A percentile compares a stretch with the other conserved stretches of the same genome.
phyloP scores from a whole-genome alignment of 2,797 vertebrate genomes.

The Cyclopterus lumpus region DNA sequence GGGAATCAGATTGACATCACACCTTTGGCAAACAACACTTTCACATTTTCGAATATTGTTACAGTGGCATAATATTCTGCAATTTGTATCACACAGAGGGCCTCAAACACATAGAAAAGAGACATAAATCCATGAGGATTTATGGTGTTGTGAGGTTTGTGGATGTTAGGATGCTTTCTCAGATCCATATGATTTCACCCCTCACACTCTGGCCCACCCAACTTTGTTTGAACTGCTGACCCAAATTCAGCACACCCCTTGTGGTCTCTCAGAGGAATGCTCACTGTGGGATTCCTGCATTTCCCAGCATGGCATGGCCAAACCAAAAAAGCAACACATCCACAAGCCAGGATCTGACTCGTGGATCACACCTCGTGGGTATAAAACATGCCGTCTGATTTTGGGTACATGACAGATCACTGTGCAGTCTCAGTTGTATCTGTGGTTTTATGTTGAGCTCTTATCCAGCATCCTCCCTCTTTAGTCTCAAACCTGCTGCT shows the following conservation, averaged over 20 bases:
- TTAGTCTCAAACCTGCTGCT: slow-evolving; percentile 19
- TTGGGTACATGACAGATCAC: slow-evolving; percentile 27
- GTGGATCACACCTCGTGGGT: slow-evolving; percentile 39
- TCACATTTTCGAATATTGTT: slow-evolving; percentile 72
- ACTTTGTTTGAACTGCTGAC: slow-evolving; percentile 46
- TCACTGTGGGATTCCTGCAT: slow-evolving; percentile 55
- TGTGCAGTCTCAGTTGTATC: slow-evolving; percentile 2
- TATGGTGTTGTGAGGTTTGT: slow-evolving; percentile 82
- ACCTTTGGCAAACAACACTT: slow-evolving; percentile 63
- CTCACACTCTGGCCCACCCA: slow-evolving; percentile 1
- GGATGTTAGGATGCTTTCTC: slow-evolving; percentile 69
- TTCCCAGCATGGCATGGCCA: not conserved
- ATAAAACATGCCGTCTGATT: slow-evolving; percentile 48
- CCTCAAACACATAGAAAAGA: slow-evolving; percentile 69
- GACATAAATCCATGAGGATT: slow-evolving; percentile 85
- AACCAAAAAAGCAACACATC: slow-evolving; percentile 17
- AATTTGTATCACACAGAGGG: slow-evolving; percentile 74
- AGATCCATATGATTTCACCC: slow-evolving; percentile 64
- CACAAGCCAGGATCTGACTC: slow-evolving; percentile 41
- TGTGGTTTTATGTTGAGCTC: not conserved
- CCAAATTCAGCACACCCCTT: slow-evolving; percentile 23
- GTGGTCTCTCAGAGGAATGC: slow-evolving; percentile 68
- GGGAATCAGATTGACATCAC: slow-evolving; percentile 85
- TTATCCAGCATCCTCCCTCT: not conserved
- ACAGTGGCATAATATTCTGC: slow-evolving; percentile 71